Evolutionary conservation across 2,797 vertebrate genomes (phyloP).

Genomic region (Argyrosomus regius): DNA sequence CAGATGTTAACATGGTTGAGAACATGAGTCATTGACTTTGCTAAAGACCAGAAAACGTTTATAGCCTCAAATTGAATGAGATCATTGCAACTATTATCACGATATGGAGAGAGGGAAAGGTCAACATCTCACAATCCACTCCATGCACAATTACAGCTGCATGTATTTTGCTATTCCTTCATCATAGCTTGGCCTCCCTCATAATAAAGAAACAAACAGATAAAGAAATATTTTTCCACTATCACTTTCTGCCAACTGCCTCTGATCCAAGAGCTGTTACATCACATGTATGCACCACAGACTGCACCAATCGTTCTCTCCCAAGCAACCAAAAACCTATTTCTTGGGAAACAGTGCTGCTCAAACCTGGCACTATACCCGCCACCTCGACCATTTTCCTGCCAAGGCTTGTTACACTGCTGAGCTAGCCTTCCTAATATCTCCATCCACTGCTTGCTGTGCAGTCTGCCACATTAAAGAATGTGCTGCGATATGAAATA

Average conservation of each 20-base stretch:
- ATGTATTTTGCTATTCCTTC: background rate
- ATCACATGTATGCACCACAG: constrained; percentile 20
- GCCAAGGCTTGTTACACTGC: constrained; percentile 54
- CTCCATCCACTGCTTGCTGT: constrained; percentile 28
- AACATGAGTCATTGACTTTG: constrained; percentile 57
- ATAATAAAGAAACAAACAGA: constrained; percentile 2
- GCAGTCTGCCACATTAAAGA: constrained; percentile 33
- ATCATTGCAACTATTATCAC: constrained; percentile 30
- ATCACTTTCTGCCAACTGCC: constrained; percentile 14
- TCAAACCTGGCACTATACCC: constrained; percentile 46
- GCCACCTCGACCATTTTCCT: constrained; percentile 46
- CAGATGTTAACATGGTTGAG: constrained; percentile 71
- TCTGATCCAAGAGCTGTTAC: constrained; percentile 17
- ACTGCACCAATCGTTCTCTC: constrained; percentile 1
- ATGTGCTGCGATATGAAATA: constrained; percentile 25
- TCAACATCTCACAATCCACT: constrained; percentile 7
- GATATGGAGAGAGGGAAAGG: constrained; percentile 9
- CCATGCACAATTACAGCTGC: constrained; percentile 10
- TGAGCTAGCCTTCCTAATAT: constrained; percentile 48
- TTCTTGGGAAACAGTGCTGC: constrained; percentile 34
- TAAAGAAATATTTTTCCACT: background rate
- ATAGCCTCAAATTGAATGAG: constrained; percentile 24
- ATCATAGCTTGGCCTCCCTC: background rate
- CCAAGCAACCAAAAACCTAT: constrained; percentile 31
- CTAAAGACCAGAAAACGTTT: constrained; percentile 37